These are phyloP conservation scores for Homarus gammarus DNA, from an alignment of 2,888 invertebrate genomes.

Conservation along the genomic window DNA sequence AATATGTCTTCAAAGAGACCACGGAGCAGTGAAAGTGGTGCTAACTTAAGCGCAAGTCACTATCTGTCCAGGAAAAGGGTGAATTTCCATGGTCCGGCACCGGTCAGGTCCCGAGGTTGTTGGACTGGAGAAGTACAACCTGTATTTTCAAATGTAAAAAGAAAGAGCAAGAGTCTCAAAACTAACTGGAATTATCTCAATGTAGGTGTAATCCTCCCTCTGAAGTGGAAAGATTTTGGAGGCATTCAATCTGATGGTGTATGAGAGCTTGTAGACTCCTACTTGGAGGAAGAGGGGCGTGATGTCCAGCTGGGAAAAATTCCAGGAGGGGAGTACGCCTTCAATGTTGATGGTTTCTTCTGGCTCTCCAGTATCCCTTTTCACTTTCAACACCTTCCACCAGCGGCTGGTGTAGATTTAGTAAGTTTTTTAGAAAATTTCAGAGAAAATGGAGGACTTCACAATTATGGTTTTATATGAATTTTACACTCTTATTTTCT, in stretches of 20 bases:
- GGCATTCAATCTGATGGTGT: slow-evolving; percentile 42
- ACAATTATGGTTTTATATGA: too few relatives aligned
- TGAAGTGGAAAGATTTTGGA: slow-evolving; percentile 58
- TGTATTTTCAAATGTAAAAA: neutral
- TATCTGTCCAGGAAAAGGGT: too few relatives aligned
- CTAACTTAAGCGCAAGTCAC: too few relatives aligned
- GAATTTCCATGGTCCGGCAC: neutral
- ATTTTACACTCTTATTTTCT: too few relatives aligned
- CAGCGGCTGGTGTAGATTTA: neutral
- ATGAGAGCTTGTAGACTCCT: slow-evolving; percentile 60
- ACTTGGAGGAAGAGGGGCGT: slow-evolving; percentile 38
- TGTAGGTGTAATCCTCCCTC: slow-evolving; percentile 51
- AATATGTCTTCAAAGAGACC: neutral
- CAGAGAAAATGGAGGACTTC: neutral
- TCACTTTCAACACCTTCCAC: slow-evolving; percentile 39
- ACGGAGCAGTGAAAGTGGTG: too few relatives aligned
- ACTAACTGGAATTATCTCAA: slow-evolving; percentile 43
- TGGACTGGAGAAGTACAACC: neutral
- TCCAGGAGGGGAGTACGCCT: slow-evolving; percentile 54
- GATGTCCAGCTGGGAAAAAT: slow-evolving; percentile 53
- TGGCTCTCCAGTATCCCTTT: slow-evolving; percentile 5
- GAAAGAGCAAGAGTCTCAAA: neutral
- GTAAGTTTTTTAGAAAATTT: neutral
- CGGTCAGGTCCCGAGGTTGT: neutral
- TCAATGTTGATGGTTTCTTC: slow-evolving; percentile 32